A percentile compares a stretch with the other conserved stretches of the same genome.
phyloP scores from a whole-genome alignment of 2,113 vertebrate species.

The Ondatra zibethicus region DNA sequence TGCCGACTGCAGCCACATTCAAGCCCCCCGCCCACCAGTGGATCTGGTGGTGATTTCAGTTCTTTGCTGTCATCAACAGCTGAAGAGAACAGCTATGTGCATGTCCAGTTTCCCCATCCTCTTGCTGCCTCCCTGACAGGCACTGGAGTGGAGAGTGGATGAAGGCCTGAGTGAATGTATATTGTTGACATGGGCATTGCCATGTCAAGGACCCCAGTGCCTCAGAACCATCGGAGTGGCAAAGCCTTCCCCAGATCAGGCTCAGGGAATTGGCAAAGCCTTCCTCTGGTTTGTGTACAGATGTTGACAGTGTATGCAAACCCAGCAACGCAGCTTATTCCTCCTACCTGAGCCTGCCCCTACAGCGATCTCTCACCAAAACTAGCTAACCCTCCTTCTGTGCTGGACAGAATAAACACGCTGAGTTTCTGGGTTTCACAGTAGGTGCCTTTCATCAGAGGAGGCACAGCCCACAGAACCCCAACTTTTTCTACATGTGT shows the following conservation, averaged over 20 bases:
- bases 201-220: background rate
- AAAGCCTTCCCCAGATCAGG: background rate
- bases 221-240: background rate
- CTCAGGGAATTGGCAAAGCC: background rate
- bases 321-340: background rate
- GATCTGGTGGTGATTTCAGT: background rate
- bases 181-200: background rate
- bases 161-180: background rate
- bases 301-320: background rate
- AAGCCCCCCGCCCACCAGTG: background rate
- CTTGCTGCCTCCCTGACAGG: background rate
- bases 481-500: background rate
- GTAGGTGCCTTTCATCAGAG: background rate
- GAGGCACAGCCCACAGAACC: background rate
- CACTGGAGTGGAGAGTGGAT: background rate
- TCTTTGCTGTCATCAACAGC: background rate
- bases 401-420: background rate
- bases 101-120: fast-evolving
- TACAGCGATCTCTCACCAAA: background rate
- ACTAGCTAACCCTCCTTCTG: background rate
- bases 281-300: background rate
- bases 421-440: background rate
- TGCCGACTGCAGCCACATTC: no score
- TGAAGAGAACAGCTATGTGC: background rate
- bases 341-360: background rate